Base-by-base conservation (phyloP, 2,113 vertebrate genomes). In the Clarias batrachus region DNA sequence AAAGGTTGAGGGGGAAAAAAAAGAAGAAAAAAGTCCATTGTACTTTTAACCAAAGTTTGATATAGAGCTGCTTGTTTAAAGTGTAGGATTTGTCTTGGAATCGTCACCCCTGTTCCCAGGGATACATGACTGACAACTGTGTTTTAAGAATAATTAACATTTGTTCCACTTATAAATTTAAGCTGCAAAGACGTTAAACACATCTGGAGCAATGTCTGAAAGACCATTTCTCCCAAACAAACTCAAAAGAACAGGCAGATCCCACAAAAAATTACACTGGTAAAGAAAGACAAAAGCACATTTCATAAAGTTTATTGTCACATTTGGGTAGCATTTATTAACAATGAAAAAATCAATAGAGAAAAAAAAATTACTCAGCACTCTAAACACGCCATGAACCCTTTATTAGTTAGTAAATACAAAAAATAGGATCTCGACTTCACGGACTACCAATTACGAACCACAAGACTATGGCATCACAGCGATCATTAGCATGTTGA, bases 241-340 rank as follows among this genome's bases (percentile, higher is more conserved):
- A 63, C 56, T 87, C 21, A 87, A 85, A 85, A 89, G 73, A 81
- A 87, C 30, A 85, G 71, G 82, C 79, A 92, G 90, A 92, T 89
- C 85, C 87, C 85, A 94, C 85, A 92, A 94, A 92, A 94, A 95
- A 94, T 96, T 95, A 97, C 97, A 98, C 95, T 95, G 94, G 96
- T 96, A 98, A 99, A 98, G 96, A 96, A 97, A 99, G 97, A 97
- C 98, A 98, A 97, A 97, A 98, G 96, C 97, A 98, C 96, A 98
- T 97, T 98, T 99, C 93, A 99, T 96, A 98, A 96, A 94, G 97
- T 99, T 99, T 99, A 99, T 99, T 99, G 96, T 96, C 96, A 97
- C 93, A 96, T 95, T 94, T 95, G 95, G 94, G 96, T 96, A 97
- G 95, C 97, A 99, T 95, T 97, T 96, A 98, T 95, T 94, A 90